These are phyloP conservation scores for Lycopodina hypogea DNA, from an alignment of 37 sponge, comb jelly and placozoan genomes.

Conservation along the genomic window DNA sequence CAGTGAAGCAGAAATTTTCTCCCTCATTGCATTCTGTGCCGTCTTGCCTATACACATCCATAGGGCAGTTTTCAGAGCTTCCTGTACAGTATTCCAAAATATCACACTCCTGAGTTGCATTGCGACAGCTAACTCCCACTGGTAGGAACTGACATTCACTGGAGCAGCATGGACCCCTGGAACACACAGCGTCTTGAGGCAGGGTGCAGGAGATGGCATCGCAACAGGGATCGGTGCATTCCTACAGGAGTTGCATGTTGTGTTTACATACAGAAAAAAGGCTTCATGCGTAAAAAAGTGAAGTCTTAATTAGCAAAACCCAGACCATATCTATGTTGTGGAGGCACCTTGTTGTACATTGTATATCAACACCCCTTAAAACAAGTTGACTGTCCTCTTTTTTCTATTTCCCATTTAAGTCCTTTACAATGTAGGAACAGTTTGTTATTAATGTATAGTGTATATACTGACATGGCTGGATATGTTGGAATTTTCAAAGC, in stretches of 20 bases:
- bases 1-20: conserved; percentile 61
- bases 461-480: too few species aligned
- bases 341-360: too few species aligned
- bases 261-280: too few species aligned
- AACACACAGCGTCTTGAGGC: conserved; percentile 43
- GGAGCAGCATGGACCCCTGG: conserved; percentile 46
- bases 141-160: conserved; percentile 36
- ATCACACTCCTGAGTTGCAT: conserved; percentile 47
- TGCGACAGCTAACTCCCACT: conserved; percentile 46
- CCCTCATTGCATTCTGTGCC: conserved; percentile 36
- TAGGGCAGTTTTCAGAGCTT: conserved; percentile 54
- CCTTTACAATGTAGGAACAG: too few species aligned
- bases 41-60: conserved; percentile 42
- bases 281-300: too few species aligned
- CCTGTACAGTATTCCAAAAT: conserved; percentile 65
- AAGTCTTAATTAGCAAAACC: too few species aligned
- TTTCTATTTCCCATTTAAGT: too few species aligned
- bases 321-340: too few species aligned
- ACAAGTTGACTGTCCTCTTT: too few species aligned
- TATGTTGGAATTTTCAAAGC: too few species aligned
- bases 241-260: conserved; percentile 7
- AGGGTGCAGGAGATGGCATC: conserved; percentile 73
- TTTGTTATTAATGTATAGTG: too few species aligned
- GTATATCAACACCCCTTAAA: too few species aligned
- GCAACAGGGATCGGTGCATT: conserved; percentile 77